Conservation (phyloP, 2,113 vertebrate species). For the Strigops habroptila region DNA sequence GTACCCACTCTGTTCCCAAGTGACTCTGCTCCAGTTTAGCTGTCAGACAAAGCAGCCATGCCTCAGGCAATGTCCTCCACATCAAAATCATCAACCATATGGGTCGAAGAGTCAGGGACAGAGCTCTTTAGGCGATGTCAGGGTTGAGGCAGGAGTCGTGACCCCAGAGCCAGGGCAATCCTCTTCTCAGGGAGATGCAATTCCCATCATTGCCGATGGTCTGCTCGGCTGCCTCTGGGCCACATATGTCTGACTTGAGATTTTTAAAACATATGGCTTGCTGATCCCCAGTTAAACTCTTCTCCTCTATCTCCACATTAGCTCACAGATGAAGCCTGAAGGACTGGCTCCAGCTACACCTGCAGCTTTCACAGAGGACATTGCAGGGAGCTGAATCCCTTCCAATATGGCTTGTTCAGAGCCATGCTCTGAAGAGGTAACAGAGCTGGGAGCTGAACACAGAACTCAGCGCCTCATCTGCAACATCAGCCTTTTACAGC, state of each 20-base stretch:
- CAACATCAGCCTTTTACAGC: rapidly evolving
- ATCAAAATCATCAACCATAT: rapidly evolving
- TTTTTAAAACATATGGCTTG: not conserved
- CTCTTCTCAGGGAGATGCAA: not conserved
- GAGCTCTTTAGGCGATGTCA: not conserved
- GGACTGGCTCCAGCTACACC: not conserved
- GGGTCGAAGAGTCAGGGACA: not conserved
- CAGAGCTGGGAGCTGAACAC: not conserved
- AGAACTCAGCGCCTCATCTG: not conserved
- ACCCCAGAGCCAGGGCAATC: not conserved
- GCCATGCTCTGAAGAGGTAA: not conserved
- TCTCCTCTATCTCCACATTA: not conserved
- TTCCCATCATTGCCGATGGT: too few relatives aligned
- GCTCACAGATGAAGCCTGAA: not conserved
- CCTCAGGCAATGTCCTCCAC: not conserved
- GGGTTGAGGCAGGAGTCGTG: not conserved
- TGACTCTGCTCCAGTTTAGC: not conserved
- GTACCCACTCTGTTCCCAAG: not conserved
- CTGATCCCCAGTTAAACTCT: not conserved
- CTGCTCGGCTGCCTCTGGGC: not conserved
- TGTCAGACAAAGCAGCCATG: not conserved
- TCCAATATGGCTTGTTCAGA: not conserved
- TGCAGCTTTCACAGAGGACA: not conserved
- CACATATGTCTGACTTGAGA: rapidly evolving
- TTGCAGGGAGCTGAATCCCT: not conserved